Conservation (phyloP, 2,113 vertebrate species). For the Antechinus flavipes region DNA sequence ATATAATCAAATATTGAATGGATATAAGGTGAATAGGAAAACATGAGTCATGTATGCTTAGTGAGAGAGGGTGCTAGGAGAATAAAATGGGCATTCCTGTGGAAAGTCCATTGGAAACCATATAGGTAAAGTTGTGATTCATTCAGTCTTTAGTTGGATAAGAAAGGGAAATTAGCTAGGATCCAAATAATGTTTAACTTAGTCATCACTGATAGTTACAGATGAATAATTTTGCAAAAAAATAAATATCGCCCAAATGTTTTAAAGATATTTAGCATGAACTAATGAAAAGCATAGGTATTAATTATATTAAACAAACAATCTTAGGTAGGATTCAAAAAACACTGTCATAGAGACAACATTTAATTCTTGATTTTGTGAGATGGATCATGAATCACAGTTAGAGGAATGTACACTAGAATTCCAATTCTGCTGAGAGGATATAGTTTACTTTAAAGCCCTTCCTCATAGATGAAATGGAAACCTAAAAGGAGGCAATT, state of each 20-base stretch:
- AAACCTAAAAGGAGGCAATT: constrained; percentile 56
- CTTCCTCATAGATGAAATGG: constrained; percentile 12
- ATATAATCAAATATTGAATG: not conserved
- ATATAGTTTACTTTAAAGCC: constrained; percentile 46
- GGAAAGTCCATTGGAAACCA: not conserved
- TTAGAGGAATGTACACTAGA: constrained; percentile 40
- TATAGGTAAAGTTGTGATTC: too few species aligned
- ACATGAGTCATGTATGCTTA: not conserved
- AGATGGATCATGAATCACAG: constrained; percentile 60
- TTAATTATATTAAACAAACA: constrained; percentile 60
- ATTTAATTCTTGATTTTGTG: constrained; percentile 64
- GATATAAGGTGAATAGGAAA: not conserved
- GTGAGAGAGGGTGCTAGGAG: not conserved
- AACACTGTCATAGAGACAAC: constrained; percentile 51
- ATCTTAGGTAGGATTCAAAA: constrained; percentile 71
- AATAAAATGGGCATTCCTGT: fast-evolving
- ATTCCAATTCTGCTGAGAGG: constrained; percentile 57
- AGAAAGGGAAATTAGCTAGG: too few species aligned
- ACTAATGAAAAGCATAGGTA: constrained; percentile 72
- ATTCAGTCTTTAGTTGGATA: not conserved
- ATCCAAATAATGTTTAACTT: constrained; percentile 21
- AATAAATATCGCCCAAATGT: constrained; percentile 67
- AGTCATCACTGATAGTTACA: constrained; percentile 65
- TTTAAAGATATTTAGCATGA: constrained; percentile 70
- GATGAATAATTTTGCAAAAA: constrained; percentile 67